phyloP scores from a whole-genome alignment of 2,113 vertebrate genomes.

The Catagonus wagneri region DNA sequence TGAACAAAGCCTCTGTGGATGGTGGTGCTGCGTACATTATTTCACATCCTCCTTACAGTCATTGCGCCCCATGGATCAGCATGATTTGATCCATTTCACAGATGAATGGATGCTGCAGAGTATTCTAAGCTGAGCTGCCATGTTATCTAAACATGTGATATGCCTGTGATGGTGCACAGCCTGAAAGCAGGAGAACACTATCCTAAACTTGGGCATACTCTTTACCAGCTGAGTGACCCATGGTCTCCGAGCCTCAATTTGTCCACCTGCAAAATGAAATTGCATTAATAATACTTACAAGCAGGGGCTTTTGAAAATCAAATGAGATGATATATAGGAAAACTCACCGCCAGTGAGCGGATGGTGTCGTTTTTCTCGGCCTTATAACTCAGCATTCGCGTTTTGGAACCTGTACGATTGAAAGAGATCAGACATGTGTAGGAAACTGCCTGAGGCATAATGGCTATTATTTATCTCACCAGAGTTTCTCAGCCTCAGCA shows the following conservation, averaged over 20 bases:
- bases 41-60: background rate
- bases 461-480: background rate
- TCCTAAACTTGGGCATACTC: background rate
- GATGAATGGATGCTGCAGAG: background rate
- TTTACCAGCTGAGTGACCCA: background rate
- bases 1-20: background rate
- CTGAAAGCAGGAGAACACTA: background rate
- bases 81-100: background rate
- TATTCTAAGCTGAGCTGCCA: background rate
- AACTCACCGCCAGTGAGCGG: background rate
- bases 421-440: background rate
- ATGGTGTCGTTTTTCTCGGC: background rate
- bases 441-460: background rate
- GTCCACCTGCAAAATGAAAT: background rate
- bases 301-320: background rate
- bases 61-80: background rate
- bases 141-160: background rate
- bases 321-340: background rate
- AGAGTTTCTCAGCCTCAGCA: background rate
- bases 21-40: rapidly evolving
- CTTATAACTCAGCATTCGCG: background rate
- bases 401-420: background rate
- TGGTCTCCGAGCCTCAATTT: background rate
- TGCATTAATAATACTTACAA: background rate
- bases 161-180: rapidly evolving